Evolutionary conservation across 2,797 vertebrate genomes (phyloP).

Genomic region (Perodicticus potto): DNA sequence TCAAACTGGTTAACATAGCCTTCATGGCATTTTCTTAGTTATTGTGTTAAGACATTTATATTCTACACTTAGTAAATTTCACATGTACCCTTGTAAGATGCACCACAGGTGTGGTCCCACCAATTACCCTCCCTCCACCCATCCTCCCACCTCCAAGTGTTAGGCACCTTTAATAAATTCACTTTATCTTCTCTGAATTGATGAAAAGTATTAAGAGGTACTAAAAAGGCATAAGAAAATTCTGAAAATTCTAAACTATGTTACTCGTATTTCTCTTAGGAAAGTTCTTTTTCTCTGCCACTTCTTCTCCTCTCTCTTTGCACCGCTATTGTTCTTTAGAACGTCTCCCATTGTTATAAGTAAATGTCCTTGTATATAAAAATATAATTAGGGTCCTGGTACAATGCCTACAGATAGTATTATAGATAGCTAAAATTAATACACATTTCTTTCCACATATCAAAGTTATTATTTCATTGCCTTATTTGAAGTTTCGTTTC

Average conservation of each 20-base stretch:
- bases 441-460: not conserved
- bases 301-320: not conserved
- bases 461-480: conserved; percentile 18
- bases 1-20: no score
- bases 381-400: not conserved
- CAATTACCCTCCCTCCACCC: no score
- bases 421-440: not conserved
- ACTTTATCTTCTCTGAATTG: not conserved
- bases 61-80: no score
- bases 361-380: not conserved
- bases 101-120: no score
- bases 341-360: not conserved
- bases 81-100: no score
- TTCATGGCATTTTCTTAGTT: no score
- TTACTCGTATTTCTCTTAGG: not conserved
- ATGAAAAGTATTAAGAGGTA: not conserved
- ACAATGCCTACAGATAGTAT: not conserved
- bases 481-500: conserved; percentile 16
- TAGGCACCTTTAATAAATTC: not conserved
- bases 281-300: not conserved
- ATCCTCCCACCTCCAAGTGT: not conserved
- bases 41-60: no score
- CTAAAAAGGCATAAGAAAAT: not conserved
- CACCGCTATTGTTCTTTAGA: not conserved
- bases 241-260: not conserved